Evolutionary conservation across 1,140 invertebrate genomes (phyloP).

Genomic region (Charaxes varanes): DNA sequence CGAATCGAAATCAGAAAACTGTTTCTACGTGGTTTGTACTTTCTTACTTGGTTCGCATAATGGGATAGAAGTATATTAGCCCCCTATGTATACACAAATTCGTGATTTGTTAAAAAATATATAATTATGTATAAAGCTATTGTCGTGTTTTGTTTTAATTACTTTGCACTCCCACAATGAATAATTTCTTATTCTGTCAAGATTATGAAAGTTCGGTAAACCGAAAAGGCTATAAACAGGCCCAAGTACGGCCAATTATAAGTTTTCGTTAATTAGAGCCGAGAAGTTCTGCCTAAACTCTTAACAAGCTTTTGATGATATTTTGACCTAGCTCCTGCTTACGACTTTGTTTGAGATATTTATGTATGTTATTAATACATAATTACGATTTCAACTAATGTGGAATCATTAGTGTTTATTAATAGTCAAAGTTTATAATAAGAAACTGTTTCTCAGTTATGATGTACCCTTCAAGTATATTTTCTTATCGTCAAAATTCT

Average conservation of each 20-base stretch:
- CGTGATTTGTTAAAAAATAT: too few relatives aligned
- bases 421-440: not conserved
- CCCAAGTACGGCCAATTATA: slow-evolving; percentile 19
- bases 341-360: slow-evolving; percentile 1
- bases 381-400: not conserved
- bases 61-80: too few relatives aligned
- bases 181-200: slow-evolving; percentile 1
- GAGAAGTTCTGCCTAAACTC: slow-evolving; percentile 7
- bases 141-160: not conserved
- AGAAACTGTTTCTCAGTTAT: too few relatives aligned
- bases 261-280: slow-evolving; percentile 20
- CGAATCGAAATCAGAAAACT: too few relatives aligned
- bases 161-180: slow-evolving; percentile 1
- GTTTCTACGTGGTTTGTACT: too few relatives aligned
- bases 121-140: too few relatives aligned
- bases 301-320: slow-evolving; percentile 15
- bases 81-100: too few relatives aligned
- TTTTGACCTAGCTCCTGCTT: slow-evolving; percentile 6
- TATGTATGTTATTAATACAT: not conserved
- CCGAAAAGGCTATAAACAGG: slow-evolving; percentile 11
- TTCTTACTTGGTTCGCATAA: too few relatives aligned
- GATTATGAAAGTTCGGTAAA: slow-evolving; percentile 5
- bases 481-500: too few relatives aligned
- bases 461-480: too few relatives aligned
- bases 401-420: too few relatives aligned